A percentile compares a stretch with the other conserved stretches of the same genome.
Conservation (phyloP, 2,888 invertebrate species). For the Lampropteryx suffumata region DNA sequence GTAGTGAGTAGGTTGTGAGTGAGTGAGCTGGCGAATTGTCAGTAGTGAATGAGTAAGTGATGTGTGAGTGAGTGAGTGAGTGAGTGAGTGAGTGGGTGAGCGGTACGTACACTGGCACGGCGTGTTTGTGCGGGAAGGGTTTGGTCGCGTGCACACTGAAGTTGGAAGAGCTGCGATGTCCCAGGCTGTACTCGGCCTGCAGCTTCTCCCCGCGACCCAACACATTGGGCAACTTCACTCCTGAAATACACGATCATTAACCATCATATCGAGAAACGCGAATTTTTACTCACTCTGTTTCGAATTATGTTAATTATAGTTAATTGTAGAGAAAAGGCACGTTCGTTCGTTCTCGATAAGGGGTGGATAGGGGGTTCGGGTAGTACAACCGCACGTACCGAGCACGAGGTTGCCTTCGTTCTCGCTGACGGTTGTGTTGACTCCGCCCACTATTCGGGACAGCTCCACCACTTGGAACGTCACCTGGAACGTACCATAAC, state of each 20-base stretch:
- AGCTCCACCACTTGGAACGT: constrained; percentile 94
- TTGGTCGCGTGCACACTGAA: constrained; percentile 91
- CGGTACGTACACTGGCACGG: constrained; percentile 75
- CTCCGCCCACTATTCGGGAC: constrained; percentile 91
- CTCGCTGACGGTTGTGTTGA: constrained; percentile 94
- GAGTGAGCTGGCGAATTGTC: too few species aligned
- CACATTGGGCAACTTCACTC: constrained; percentile 91
- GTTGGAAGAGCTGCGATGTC: constrained; percentile 91
- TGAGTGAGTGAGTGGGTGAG: background rate
- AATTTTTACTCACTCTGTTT: too few species aligned
- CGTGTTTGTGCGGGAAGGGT: constrained; percentile 88
- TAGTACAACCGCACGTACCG: too few species aligned
- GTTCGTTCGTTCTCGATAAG: too few species aligned
- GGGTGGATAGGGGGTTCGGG: too few species aligned
- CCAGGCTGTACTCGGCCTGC: constrained; percentile 92
- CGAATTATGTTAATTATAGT: too few species aligned
- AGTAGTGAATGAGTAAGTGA: background rate
- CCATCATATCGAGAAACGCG: too few species aligned
- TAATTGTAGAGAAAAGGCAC: too few species aligned
- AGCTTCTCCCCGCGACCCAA: constrained; percentile 94
- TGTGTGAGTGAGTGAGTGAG: background rate
- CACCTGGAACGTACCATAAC: constrained; percentile 80
- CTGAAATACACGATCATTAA: too few species aligned
- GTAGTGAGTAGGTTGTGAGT: too few species aligned
- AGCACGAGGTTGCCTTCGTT: constrained; percentile 94